Base-by-base conservation (phyloP, 2,888 invertebrate species). In the Agriotes lineatus region DNA sequence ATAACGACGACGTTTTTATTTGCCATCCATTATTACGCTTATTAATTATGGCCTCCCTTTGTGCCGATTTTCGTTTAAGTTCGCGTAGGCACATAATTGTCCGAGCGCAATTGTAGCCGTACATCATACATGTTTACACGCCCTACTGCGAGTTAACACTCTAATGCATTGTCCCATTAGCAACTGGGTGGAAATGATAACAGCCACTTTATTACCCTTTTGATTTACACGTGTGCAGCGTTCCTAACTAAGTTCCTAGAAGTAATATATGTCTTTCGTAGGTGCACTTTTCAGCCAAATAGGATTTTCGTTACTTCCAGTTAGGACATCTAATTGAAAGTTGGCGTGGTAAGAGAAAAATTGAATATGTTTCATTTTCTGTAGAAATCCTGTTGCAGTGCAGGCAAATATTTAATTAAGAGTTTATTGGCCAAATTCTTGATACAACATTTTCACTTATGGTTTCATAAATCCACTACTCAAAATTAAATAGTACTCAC, bases 161-260 rank as follows among this genome's bases (percentile, higher is more conserved):
- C 72, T 78, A 79, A 78, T 78, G 78, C 78, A 79, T 79, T 79
- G 79, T 79, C 77, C 78, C 76, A 76, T 80, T 78, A 79, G 79
- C 77, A 77, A 79, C 80, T 79, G 79, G 77, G 76, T 79, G 79
- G 80, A 80, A 79, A 79, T 80, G 80, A 80, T 80, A 80, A 80
- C 79, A 80, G 76, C 76, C 78, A 79, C 77, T 80, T 80, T 79
- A 79, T 80, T 80, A 79, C 75, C 68, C 74, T 68, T 64, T 72
- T 79, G 76, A 79, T 79, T 78, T 75, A 77, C 75, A 75, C 63
- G 63, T 63, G 37, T 63, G 25, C 61, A 22, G 20, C 30, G 56
- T 44, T 44, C 54, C 25, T 25, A 61, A 61, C 61, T 30, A 57
- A 57, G 57, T 57, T 61, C 18, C 18, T 18, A 25, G 20, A 61